Evolutionary conservation across 2,888 invertebrate genomes (phyloP), one percentile per base, ranked within the genome.

Genomic region (Synergus itoensis): DNA sequence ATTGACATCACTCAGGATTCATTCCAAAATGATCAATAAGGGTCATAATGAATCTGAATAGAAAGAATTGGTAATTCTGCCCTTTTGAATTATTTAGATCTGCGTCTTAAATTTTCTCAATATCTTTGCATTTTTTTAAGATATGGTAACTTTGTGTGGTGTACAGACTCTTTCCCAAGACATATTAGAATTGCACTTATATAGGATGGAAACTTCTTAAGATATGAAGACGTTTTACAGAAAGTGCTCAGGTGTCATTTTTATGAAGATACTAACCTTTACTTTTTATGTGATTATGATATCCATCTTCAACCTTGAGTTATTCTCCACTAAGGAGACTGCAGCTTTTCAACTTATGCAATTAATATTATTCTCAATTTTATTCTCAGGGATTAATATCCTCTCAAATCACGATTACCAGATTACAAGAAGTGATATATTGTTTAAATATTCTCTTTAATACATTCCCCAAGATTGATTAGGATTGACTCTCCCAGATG

Each of bases 191-290:
- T 48, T 69, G 69, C 28, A n/a, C 28, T 69, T 69, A 8, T 48
- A 36, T 5, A 36, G n/a, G n/a, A 69, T 28, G 69, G 28, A 48
- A 53, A 28, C 48, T 48, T 41, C 28, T 28, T 36, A 45, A 43
- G 69, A 69, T 69, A 28, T 69, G 69, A 48, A 69, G 28, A 48
- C 9, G 21, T 69, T 45, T 48, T 28, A 48, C 48, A 5, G 9
- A 69, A 69, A 69, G 48, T 21, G 28, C 67, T 67, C 65, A 65
- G 41, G 65, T 65, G 65, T 65, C 65, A 65, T 65, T 43, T 65
- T 65, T 65, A 43, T 43, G 65, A 43, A 43, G 65, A 65, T 18
- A 65, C 41, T 65, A 64, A 64, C 64, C 64, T 64, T 64, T 64
- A 64, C 40, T 40, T 65, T 65, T 65, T 43, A 43, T 41, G 11